Percentiles rank a stretch among this genome's conserved stretches.
These are phyloP conservation scores for Patella vulgata DNA, from an alignment of 1,140 invertebrate genomes.

Conservation along the genomic window DNA sequence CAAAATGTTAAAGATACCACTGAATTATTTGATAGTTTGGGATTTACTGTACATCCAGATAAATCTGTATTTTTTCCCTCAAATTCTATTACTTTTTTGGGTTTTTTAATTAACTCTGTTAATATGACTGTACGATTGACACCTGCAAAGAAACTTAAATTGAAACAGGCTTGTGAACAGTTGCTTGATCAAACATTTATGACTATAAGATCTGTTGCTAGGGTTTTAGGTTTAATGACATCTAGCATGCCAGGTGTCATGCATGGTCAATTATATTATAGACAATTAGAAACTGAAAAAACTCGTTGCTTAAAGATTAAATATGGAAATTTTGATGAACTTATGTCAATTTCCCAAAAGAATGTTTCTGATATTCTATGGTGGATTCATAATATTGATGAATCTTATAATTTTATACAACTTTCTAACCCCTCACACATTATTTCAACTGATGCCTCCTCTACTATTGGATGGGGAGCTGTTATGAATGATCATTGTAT, in stretches of 20 bases:
- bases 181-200: background rate
- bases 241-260: constrained; percentile 25
- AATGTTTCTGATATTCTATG: no score
- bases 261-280: constrained; percentile 30
- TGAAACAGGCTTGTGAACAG: no score
- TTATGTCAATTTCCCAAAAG: constrained; percentile 5
- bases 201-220: constrained; percentile 21
- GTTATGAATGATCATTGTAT: no score
- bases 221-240: constrained; percentile 24
- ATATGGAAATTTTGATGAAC: constrained; percentile 16
- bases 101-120: background rate
- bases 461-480: no score
- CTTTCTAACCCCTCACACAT: no score
- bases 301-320: constrained; percentile 9
- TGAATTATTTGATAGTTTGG: background rate
- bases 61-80: constrained; percentile 12
- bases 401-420: no score
- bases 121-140: no score
- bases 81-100: constrained; percentile 2
- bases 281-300: constrained; percentile 25
- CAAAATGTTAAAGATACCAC: background rate
- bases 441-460: no score
- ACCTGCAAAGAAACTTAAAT: no score
- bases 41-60: constrained; percentile 6
- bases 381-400: no score